A percentile compares a stretch with the other conserved stretches of the same genome.
These are phyloP conservation scores for Scaptomyza polygonia DNA, from an alignment of 2,888 invertebrate genomes.

Conservation along the genomic window DNA sequence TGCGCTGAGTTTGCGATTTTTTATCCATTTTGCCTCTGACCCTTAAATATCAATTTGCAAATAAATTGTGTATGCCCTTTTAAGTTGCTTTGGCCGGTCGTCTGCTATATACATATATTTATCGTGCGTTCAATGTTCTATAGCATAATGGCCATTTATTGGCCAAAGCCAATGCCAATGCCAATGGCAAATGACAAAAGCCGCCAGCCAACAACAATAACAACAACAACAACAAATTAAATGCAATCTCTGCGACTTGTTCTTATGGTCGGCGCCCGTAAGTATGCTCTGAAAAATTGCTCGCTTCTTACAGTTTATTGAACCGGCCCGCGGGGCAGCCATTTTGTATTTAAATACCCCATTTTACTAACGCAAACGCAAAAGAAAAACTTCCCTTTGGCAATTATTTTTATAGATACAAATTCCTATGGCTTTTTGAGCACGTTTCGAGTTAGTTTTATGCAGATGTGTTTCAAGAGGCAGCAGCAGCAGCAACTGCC, in stretches of 20 bases:
- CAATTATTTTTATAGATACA: constrained; percentile 60
- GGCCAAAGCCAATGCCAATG: constrained; percentile 48
- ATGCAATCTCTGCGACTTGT: constrained; percentile 65
- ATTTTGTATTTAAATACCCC: constrained; percentile 31
- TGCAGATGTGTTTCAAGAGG: constrained; percentile 10
- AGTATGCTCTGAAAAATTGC: constrained; percentile 58
- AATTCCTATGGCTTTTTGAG: constrained; percentile 20
- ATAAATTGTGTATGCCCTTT: constrained; percentile 73
- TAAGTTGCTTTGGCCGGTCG: constrained; percentile 33
- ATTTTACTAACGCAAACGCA: constrained; percentile 5
- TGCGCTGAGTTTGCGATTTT: constrained; percentile 24
- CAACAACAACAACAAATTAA: constrained; percentile 28
- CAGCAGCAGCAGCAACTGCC: constrained; percentile 12
- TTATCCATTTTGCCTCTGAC: constrained; percentile 58
- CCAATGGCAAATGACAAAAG: constrained; percentile 40
- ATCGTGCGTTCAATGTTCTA: constrained; percentile 69
- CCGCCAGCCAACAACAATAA: constrained; percentile 9
- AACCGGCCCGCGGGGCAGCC: constrained; percentile 47
- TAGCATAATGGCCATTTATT: constrained; percentile 74
- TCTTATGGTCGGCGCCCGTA: constrained; percentile 46
- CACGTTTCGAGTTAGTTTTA: constrained; percentile 10
- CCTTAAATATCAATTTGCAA: constrained; percentile 80
- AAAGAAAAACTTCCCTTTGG: constrained; percentile 26
- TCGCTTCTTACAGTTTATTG: constrained; percentile 64
- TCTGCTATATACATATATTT: constrained; percentile 64